Evolutionary conservation across 2,888 invertebrate species (phyloP), one percentile per base, ranked within the genome.

Genomic region (Deroplatys truncata): DNA sequence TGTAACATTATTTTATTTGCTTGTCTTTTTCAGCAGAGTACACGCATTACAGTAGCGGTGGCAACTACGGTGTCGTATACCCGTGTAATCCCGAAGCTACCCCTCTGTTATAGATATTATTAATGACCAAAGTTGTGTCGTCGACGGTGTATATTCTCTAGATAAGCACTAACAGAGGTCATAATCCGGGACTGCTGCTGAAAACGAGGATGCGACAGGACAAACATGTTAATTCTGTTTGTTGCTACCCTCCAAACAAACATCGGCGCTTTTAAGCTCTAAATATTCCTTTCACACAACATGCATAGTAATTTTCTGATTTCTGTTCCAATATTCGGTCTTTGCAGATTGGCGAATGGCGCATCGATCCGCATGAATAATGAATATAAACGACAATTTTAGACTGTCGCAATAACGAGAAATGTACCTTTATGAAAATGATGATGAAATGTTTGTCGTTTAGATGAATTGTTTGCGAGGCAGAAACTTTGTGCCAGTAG

Each of bases 61-160:
- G 56, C 20, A 72, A 72, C 56, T 20, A 72, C 56, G 20, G 20
- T 20, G 56, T 7, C 56, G 56, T 72, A 72, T 43, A 72, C 20
- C 56, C 56, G 20, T 72, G 56, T 72, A 72, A 72, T 72, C 56
- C 56, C 56, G 56, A 72, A 72, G 56, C 56, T 72, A 5, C 56
- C 56, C 56, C 56, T 25, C 56, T 72, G 56, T 72, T 72, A 72
- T 72, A 72, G 56, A 72, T 82, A 86, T 86, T 86, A 86, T 86
- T 86, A 86, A 86, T 86, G 86, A 82, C 29, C 56, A 82, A 86
- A 86, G 72, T 86, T 86, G 82, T 82, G 82, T 82, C 29, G 82
- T 82, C 82, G 86, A 82, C 82, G 56, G 29, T 56, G 72, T 86
- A 86, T 86, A 86, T 49, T 86, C 86, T 86, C 86, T 82, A 86